Evolutionary conservation across 2,888 invertebrate genomes (phyloP).

Genomic region (Drosophila testacea): DNA sequence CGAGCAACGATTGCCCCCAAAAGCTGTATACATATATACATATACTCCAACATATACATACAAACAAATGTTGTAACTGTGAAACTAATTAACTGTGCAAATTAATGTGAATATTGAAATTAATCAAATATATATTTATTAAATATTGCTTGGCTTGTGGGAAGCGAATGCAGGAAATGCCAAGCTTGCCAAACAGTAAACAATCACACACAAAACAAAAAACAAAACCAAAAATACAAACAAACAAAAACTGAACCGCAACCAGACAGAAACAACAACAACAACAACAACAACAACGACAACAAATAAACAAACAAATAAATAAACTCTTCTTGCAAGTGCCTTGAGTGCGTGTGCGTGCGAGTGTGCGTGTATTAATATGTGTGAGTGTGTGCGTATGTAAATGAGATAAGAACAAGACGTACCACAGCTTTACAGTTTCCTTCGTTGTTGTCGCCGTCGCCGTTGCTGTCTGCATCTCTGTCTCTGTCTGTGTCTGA

Average conservation of each 20-base stretch:
- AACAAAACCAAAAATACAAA: slow-evolving; percentile 12
- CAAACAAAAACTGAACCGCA: slow-evolving; percentile 5
- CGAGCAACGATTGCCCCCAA: slow-evolving; percentile 62
- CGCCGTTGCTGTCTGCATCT: slow-evolving; percentile 7
- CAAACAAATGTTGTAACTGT: slow-evolving; percentile 1
- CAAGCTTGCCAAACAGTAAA: slow-evolving; percentile 7
- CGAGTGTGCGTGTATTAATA: background rate
- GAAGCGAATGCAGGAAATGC: slow-evolving; percentile 4
- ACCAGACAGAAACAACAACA: slow-evolving; percentile 19
- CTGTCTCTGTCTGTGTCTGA: slow-evolving; percentile 23
- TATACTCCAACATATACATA: background rate
- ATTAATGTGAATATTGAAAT: background rate
- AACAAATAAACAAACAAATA: slow-evolving; percentile 31
- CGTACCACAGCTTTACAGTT: slow-evolving; percentile 12
- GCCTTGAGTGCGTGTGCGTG: slow-evolving; percentile 35
- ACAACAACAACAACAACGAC: too few relatives aligned
- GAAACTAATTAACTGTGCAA: slow-evolving; percentile 13
- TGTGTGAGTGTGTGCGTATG: slow-evolving; percentile 1
- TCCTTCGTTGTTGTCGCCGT: slow-evolving; percentile 2
- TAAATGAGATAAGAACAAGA: slow-evolving; percentile 53
- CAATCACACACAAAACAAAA: background rate
- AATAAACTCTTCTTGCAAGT: slow-evolving; percentile 44
- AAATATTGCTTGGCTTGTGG: slow-evolving; percentile 7
- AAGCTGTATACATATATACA: background rate
- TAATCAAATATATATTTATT: slow-evolving; percentile 1